phyloP scores from a whole-genome alignment of 2,888 invertebrate genomes.

The Orthosia gracilis region DNA sequence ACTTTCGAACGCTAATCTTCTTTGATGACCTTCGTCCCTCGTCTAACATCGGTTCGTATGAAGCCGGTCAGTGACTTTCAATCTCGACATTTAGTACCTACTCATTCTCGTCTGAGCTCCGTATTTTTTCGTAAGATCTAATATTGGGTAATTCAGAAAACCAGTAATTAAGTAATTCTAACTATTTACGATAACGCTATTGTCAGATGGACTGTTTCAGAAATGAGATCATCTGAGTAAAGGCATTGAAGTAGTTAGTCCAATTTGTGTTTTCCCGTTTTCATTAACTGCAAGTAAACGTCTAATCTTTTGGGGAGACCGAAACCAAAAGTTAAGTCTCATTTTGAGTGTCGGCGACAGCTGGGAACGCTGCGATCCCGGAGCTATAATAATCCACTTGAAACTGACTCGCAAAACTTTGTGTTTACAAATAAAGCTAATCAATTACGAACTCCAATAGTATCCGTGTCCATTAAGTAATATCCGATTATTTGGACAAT shows the following conservation, averaged over 20 bases:
- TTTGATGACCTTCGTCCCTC: constrained; percentile 25
- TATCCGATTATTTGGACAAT: constrained; percentile 24
- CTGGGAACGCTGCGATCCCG: constrained; percentile 25
- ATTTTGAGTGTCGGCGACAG: constrained; percentile 46
- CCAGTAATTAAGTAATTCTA: neutral
- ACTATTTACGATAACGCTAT: neutral
- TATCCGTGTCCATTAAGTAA: constrained; percentile 27
- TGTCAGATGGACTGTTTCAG: neutral
- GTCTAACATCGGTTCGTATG: constrained; percentile 20
- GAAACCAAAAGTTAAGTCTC: constrained; percentile 67
- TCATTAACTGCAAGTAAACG: constrained; percentile 65
- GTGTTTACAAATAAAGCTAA: constrained; percentile 53
- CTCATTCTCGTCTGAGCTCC: constrained; percentile 38
- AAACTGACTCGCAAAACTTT: constrained; percentile 56
- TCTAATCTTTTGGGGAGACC: constrained; percentile 58
- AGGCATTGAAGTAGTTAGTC: constrained; percentile 37
- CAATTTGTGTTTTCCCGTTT: constrained; percentile 53
- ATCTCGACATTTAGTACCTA: constrained; percentile 33
- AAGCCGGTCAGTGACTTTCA: constrained; percentile 52
- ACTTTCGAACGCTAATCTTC: constrained; percentile 11
- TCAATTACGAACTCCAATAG: constrained; percentile 43
- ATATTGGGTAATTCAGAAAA: neutral
- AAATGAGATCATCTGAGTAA: constrained; percentile 5
- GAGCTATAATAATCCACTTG: constrained; percentile 53
- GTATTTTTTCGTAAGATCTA: constrained; percentile 15